These are phyloP conservation scores for Drosophila mulleri DNA, from an alignment of 2,888 invertebrate species.

Conservation along the genomic window DNA sequence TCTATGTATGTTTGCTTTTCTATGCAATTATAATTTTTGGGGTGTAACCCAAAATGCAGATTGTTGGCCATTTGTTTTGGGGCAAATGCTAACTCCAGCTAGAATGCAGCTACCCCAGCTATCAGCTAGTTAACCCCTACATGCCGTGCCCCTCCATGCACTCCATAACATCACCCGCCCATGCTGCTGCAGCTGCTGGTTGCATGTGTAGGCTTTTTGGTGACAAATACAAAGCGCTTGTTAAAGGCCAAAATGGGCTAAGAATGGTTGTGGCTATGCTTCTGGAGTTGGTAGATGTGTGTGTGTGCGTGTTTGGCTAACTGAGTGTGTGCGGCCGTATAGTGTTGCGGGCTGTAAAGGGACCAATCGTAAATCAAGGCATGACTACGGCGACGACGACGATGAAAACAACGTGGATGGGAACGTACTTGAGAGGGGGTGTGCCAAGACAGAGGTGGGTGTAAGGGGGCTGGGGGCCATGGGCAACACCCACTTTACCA, in stretches of 20 bases:
- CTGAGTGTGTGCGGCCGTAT: constrained; percentile 66
- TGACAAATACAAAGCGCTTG: constrained; percentile 68
- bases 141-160: background rate
- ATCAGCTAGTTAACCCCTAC: constrained; percentile 7
- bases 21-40: constrained; percentile 72
- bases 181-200: constrained; percentile 18
- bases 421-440: constrained; percentile 59
- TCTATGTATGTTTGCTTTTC: constrained; percentile 38
- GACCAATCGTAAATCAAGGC: constrained; percentile 78
- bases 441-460: constrained; percentile 31
- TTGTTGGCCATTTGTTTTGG: constrained; percentile 71
- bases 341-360: constrained; percentile 70
- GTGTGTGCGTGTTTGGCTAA: constrained; percentile 64
- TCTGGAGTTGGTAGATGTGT: constrained; percentile 14
- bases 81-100: constrained; percentile 48
- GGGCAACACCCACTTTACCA: constrained; percentile 1
- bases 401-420: constrained; percentile 20
- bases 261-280: constrained; percentile 12
- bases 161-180: background rate
- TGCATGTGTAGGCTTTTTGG: constrained; percentile 44
- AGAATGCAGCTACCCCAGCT: constrained; percentile 28
- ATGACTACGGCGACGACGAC: constrained; percentile 38
- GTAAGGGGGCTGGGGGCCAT: background rate
- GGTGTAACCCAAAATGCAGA: constrained; percentile 67
- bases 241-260: constrained; percentile 45